Base-by-base conservation (phyloP, 2,113 vertebrate genomes). In the Cololabis saira region DNA sequence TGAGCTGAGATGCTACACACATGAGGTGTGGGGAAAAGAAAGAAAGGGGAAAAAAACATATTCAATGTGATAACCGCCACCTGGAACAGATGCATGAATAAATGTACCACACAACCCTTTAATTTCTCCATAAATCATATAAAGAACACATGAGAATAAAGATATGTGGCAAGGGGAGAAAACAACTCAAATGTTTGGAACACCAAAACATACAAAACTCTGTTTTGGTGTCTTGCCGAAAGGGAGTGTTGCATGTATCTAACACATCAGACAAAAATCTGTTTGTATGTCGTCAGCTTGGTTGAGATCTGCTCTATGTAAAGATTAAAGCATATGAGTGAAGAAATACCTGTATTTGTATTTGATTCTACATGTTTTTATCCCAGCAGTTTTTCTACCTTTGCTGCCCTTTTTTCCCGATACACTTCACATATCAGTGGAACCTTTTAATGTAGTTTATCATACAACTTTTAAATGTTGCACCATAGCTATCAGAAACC, bases 1-100 rank as follows among this genome's bases (percentile, higher is more conserved):
- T 88, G 82, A 89, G 82, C 58, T 62, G 58, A n/a, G 44, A 72
- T 60, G 51, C 68, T 57, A 62, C 56, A 49, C 55, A 7, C 21
- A 61, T 69, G 55, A 15, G 56, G 27, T 71, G 51, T 50, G 19
- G 33, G 10, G n/a, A 30, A 60, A 62, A 50, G 37, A 37, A 49
- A 49, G 6, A 49, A 47, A 54, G 7, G 16, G 17, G 17, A 19
- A 40, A 47, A 59, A 19, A 50, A 43, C 30, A 14, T 27, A 43
- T 22, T 22, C 16, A 67, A 5, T 70, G 8, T 55, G 49, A 56
- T 67, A 70, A 9, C 24, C 13, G 1, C 18, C 54, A 22, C 44
- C 56, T 57, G 55, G 56, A 61, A 21, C 11, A 47, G 42, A 70
- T 42, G 16, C 53, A 48, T 50, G 58, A 82, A 67, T 24, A 45